Base-by-base conservation (phyloP, 2,888 invertebrate genomes). In the Epinotia demarniana region DNA sequence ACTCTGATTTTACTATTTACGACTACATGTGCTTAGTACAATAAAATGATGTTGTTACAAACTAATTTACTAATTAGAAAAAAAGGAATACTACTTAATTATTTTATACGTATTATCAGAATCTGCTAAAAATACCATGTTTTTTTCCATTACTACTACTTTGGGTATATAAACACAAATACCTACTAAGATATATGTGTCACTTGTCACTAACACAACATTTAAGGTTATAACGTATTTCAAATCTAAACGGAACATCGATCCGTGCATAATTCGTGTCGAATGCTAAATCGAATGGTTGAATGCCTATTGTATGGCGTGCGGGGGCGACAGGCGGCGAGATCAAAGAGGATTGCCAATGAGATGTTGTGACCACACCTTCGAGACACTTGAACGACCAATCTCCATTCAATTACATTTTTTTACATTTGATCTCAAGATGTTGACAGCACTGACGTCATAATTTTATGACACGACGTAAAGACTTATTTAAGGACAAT, bases 301-400 rank as follows among this genome's bases (percentile, higher is more conserved):
- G 57, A 46, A 46, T 69, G 69, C 19, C 8, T 62, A 71, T 53
- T 71, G 68, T 68, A 53, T 12, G 79, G 63, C 58, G n/a, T 46
- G 69, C 82, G 80, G 81, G 81, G 82, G 81, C 80, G 80, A 81
- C 80, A 78, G 79, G 81, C 88, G 88, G 88, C 78, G 74, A 85
- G 84, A 85, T 89, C 87, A 89, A 89, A 90, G 84, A 79, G 77
- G 81, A 85, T 85, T 85, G 84, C 85, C 86, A 85, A 86, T 84
- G 84, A 86, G 83, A 85, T 85, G 83, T 69, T 69, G 60, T 69
- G 87, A 85, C 89, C 87, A 88, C 86, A 88, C 86, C 86, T 85
- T 80, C 75, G 77, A 13, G 57, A n/a, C 43, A 73, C 19, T 66
- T 18, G 33, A 53, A 49, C 70, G 49, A 62, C 46, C 49, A 61